phyloP scores from a whole-genome alignment of 2,797 vertebrate species.

The Limosa lapponica region DNA sequence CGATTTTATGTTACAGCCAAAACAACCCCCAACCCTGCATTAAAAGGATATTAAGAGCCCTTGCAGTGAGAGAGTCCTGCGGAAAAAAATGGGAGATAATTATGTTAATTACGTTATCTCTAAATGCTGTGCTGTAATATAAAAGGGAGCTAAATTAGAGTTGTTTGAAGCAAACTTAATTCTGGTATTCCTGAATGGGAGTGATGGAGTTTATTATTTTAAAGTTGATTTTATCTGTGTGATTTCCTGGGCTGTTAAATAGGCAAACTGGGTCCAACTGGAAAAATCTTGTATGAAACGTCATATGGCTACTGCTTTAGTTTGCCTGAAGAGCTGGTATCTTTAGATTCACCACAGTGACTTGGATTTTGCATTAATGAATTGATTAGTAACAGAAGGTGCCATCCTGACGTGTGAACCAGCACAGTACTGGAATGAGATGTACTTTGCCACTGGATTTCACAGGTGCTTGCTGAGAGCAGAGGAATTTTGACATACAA shows the following conservation, averaged over 20 bases:
- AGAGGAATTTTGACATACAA: background rate
- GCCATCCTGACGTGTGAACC: background rate
- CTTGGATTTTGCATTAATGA: background rate
- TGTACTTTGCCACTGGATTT: background rate
- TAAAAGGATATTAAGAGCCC: background rate
- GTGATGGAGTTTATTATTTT: background rate
- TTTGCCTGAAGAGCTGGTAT: background rate
- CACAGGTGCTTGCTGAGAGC: background rate
- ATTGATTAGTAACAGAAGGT: background rate
- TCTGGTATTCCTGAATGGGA: background rate
- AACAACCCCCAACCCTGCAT: background rate
- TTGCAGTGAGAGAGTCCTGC: background rate
- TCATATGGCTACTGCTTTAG: rapidly evolving
- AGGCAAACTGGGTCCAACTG: background rate
- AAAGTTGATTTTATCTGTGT: background rate
- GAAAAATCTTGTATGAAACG: background rate
- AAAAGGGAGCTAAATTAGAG: background rate
- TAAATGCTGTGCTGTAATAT: background rate
- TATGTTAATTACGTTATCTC: background rate
- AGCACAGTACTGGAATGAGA: background rate
- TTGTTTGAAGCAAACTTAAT: conserved; percentile 18
- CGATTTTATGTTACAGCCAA: background rate
- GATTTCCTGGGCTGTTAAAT: background rate
- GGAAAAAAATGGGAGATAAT: background rate
- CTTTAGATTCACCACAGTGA: background rate